Base-by-base conservation (phyloP, 2,888 invertebrate species). In the Agrotis puta region DNA sequence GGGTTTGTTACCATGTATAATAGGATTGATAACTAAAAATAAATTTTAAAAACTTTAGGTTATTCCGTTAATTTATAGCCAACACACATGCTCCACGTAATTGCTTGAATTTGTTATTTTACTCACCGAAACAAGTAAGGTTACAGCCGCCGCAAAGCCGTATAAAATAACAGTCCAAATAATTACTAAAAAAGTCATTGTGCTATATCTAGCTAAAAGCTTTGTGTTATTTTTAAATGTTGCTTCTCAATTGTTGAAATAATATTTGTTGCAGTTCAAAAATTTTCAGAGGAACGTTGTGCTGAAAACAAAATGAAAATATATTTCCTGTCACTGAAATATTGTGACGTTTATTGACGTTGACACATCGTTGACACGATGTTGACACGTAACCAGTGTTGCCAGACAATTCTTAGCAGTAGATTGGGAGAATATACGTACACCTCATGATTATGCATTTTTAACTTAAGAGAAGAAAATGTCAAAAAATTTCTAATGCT, bases 1-100 rank as follows among this genome's bases (percentile, higher is more conserved):
- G 97, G 97, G 76, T 96, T 96, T 2, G 98, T 97, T 73, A 96
- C 96, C 45, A 97, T 88, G 82, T 97, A 96, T 69, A 98, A 87
- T 67, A 97, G 85, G 70, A 97, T 84, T 81, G 97, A 97, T 68
- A 97, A 85, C 98, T 98, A 90, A 96, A 96, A 72, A 57, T 56
- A 14, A 33, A 54, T 54, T n/a, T 27, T 11, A 56, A n/a, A 6
- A 3, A n/a, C 2, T n/a, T 43, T 16, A 72, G 43, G 50, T 51
- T 63, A 62, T 18, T 18, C 9, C 1, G 20, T 22, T 53, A 58
- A 53, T 59, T 72, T 58, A 48, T 62, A 65, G 70, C 75, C 80
- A 79, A 68, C 63, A 51, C 61, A 67, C 20, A 45, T 14, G 0
- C 2, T 48, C n/a, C 47, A 83, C 48, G 61, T 75, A 75, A 39